Conservation (phyloP, 2,888 invertebrate genomes). For the Bombylius major region DNA sequence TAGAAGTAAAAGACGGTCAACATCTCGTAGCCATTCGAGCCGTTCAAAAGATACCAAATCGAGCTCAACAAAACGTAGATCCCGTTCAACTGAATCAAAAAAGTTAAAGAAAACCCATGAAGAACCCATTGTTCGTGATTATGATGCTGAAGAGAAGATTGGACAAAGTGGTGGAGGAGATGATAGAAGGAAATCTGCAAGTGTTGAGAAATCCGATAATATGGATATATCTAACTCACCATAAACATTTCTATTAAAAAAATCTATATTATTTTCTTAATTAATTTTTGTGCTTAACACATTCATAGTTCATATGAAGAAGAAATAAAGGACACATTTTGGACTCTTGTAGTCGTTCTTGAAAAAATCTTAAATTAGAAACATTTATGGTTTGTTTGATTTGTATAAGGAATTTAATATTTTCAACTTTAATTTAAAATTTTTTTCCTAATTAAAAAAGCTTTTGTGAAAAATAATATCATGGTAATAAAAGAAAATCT, state of each 20-base stretch:
- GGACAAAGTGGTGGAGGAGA: constrained; percentile 34
- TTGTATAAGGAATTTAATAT: no score
- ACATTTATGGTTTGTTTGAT: no score
- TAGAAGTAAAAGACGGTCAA: constrained; percentile 34
- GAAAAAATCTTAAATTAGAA: no score
- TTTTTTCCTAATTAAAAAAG: no score
- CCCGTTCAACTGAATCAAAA: constrained; percentile 31
- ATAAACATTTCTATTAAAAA: constrained; percentile 26
- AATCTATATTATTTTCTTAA: no score
- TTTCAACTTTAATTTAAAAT: no score
- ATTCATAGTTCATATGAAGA: no score
- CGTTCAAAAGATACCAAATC: constrained; percentile 32
- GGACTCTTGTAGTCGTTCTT: no score
- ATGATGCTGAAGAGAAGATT: constrained; percentile 27
- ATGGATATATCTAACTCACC: constrained; percentile 74
- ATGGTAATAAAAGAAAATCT: no score
- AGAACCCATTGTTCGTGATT: constrained; percentile 28
- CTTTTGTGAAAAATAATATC: no score
- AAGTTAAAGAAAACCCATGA: constrained; percentile 22
- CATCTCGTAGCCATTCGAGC: constrained; percentile 32
- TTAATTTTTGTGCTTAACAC: no score
- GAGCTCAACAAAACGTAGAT: constrained; percentile 24
- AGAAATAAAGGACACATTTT: no score
- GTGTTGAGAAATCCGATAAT: constrained; percentile 48
- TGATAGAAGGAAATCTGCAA: constrained; percentile 42